Evolutionary conservation across 2,113 vertebrate genomes (phyloP).

Genomic region (Butorides virescens): DNA sequence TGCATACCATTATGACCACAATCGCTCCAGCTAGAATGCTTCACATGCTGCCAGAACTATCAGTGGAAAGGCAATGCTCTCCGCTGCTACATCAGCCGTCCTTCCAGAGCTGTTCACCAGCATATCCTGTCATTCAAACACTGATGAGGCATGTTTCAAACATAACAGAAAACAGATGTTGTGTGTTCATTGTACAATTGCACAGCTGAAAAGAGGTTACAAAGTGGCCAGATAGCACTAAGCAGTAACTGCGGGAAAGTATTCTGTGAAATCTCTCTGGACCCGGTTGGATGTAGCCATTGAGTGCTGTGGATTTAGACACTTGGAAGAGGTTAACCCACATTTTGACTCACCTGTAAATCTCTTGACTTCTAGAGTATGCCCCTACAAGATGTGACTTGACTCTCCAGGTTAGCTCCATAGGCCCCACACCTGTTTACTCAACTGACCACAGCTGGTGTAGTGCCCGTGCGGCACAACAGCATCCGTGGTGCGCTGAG

Average conservation of each 20-base stretch:
- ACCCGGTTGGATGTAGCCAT: not conserved
- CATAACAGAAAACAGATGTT: conserved; percentile 2
- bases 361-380: not conserved
- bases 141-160: not conserved
- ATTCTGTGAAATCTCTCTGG: not conserved
- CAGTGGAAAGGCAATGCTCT: not conserved
- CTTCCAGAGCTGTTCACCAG: not conserved
- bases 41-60: not conserved
- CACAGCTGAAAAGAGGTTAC: not conserved
- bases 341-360: not conserved
- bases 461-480: rapidly evolving
- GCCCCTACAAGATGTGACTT: rapidly evolving
- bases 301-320: not conserved
- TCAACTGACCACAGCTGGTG: not conserved
- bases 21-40: not conserved
- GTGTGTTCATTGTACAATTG: not conserved
- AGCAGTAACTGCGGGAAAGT: not conserved
- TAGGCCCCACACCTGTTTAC: not conserved
- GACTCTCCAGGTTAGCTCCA: not conserved
- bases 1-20: not conserved
- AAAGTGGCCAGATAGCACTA: not conserved
- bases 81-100: not conserved
- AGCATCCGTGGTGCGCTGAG: rapidly evolving
- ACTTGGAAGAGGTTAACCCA: not conserved
- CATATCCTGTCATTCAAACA: not conserved